A percentile compares a stretch with the other conserved stretches of the same genome.
Evolutionary conservation across 2,888 invertebrate species (phyloP).

Genomic region (Thysanoteuthis rhombus): DNA sequence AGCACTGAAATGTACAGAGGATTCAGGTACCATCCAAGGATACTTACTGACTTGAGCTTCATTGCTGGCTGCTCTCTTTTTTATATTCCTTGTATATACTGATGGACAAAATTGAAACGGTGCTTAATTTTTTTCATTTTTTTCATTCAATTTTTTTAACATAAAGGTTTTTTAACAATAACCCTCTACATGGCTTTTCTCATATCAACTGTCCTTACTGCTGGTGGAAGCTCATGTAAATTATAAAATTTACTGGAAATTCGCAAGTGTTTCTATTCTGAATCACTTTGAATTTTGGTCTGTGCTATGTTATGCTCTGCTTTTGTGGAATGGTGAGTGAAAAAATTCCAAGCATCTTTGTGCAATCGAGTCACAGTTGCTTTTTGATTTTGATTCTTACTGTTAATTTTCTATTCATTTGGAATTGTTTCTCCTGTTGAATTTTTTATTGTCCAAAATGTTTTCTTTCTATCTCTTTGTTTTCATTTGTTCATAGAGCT

Average conservation of each 20-base stretch:
- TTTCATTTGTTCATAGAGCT: conserved; percentile 33
- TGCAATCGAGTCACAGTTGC: no score
- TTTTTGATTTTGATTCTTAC: not conserved
- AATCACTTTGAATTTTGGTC: not conserved
- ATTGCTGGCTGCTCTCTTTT: not conserved
- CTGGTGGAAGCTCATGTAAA: not conserved
- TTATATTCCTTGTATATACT: not conserved
- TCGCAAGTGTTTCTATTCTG: not conserved
- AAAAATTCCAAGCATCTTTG: not conserved
- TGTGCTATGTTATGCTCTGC: not conserved
- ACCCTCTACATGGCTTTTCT: not conserved
- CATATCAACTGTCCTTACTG: not conserved
- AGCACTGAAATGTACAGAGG: not conserved
- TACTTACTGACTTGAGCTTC: not conserved
- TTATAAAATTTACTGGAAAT: not conserved
- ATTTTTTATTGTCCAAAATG: not conserved
- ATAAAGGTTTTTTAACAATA: not conserved
- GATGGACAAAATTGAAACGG: no score
- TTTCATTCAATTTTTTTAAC: not conserved
- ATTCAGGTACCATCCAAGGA: no score
- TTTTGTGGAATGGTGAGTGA: not conserved
- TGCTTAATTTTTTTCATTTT: no score
- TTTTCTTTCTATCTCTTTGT: not conserved
- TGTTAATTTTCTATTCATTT: not conserved
- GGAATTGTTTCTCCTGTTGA: not conserved